Percentiles rank a stretch among this genome's conserved stretches.
Evolutionary conservation across 1,140 invertebrate genomes (phyloP).

Genomic region (Apis dorsata): DNA sequence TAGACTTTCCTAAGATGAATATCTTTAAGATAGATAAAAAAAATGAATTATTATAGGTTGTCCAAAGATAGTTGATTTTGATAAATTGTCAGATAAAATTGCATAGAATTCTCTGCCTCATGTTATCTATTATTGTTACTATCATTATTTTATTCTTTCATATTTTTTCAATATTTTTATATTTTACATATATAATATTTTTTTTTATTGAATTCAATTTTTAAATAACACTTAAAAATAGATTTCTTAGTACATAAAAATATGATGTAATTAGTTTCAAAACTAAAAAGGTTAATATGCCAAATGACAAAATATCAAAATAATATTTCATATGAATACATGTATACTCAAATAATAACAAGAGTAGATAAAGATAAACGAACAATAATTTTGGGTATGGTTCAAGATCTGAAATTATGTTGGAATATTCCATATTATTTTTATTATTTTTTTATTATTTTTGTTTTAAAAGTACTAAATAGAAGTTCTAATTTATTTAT

Average conservation of each 20-base stretch:
- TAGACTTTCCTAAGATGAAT: background rate
- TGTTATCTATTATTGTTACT: background rate
- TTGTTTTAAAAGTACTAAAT: too few species aligned
- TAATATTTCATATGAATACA: background rate
- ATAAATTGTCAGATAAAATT: background rate
- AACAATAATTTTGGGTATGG: background rate
- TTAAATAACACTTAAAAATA: background rate
- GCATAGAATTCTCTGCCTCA: background rate
- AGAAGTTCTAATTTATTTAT: background rate
- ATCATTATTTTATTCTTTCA: background rate
- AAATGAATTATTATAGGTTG: background rate
- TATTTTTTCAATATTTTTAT: background rate
- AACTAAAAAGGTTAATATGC: background rate
- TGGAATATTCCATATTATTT: background rate
- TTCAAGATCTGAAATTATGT: constrained; percentile 22
- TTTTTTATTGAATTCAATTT: background rate
- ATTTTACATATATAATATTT: background rate
- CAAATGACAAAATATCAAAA: background rate
- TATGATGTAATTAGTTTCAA: background rate
- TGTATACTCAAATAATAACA: background rate
- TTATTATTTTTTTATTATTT: too few species aligned
- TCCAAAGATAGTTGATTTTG: background rate
- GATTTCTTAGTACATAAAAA: background rate
- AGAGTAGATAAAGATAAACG: background rate
- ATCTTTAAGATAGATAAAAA: background rate